phyloP scores from a whole-genome alignment of 2,113 vertebrate genomes.

The Leptodactylus fuscus region DNA sequence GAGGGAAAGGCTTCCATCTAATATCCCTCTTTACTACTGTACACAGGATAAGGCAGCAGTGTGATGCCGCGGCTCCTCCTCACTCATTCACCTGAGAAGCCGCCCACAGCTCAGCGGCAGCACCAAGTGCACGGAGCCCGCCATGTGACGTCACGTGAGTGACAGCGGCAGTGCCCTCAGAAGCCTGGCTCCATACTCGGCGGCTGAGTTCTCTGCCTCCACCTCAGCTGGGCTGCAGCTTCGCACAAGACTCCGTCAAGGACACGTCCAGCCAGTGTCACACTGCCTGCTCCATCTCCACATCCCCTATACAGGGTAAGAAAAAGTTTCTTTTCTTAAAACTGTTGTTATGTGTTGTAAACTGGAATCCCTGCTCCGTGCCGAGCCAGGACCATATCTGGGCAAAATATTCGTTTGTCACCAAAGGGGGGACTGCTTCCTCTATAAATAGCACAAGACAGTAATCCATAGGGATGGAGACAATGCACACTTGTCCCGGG shows the following conservation, averaged over 20 bases:
- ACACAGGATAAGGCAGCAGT: no score
- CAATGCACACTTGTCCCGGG: neutral
- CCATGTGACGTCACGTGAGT: conserved; percentile 74
- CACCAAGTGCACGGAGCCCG: no score
- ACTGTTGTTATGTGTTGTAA: neutral
- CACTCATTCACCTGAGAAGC: no score
- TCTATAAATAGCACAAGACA: conserved; percentile 70
- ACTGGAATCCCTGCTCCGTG: conserved; percentile 59
- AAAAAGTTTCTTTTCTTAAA: neutral
- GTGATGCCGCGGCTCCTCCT: no score
- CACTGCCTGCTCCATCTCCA: neutral
- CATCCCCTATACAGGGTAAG: neutral
- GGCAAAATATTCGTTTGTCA: conserved; percentile 88
- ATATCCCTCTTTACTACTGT: no score
- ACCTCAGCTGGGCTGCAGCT: neutral
- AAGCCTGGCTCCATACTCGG: neutral
- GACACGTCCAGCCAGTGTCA: neutral
- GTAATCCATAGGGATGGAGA: conserved; percentile 22
- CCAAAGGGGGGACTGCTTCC: conserved; percentile 71
- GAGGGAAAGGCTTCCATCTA: no score
- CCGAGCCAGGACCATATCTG: conserved; percentile 81
- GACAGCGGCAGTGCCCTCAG: conserved; percentile 62
- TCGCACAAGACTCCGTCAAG: neutral
- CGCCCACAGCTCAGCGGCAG: no score
- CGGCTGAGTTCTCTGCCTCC: conserved; percentile 13